A percentile compares a stretch with the other conserved stretches of the same genome.
Evolutionary conservation across 2,888 invertebrate genomes (phyloP).

Genomic region (Desoria tigrina): DNA sequence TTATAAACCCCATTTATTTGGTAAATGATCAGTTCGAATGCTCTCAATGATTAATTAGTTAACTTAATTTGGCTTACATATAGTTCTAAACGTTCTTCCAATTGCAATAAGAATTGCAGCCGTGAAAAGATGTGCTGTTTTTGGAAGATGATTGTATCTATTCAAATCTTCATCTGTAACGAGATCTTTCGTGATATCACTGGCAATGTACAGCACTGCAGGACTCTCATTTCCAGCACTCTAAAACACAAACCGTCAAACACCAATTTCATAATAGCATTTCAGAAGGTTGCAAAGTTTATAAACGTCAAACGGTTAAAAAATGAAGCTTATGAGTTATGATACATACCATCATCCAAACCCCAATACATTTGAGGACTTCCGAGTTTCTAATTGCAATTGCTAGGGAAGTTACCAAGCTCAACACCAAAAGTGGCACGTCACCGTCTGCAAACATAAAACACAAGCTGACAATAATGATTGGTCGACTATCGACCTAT

Average conservation of each 20-base stretch:
- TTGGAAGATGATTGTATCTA: slow-evolving; percentile 42
- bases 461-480: background rate
- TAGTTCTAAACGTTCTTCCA: slow-evolving; percentile 33
- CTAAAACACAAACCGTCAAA: slow-evolving; percentile 23
- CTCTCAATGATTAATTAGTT: background rate
- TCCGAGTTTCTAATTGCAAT: slow-evolving; percentile 37
- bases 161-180: slow-evolving; percentile 37
- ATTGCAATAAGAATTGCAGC: slow-evolving; percentile 44
- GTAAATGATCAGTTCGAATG: no score
- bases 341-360: slow-evolving; percentile 44
- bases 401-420: slow-evolving; percentile 38
- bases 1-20: no score
- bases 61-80: slow-evolving; percentile 35
- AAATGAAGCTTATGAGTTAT: background rate
- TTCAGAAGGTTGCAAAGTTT: no score
- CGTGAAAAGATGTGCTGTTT: slow-evolving; percentile 39
- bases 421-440: slow-evolving; percentile 35
- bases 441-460: slow-evolving; percentile 32
- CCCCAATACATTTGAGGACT: slow-evolving; percentile 39
- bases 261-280: background rate
- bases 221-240: slow-evolving; percentile 37
- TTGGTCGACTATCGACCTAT: no score
- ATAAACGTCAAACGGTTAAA: background rate
- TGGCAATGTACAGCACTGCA: slow-evolving; percentile 32
- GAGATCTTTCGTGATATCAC: slow-evolving; percentile 40